phyloP scores from a whole-genome alignment of 1,140 invertebrate genomes.

The Antheraea mylitta region DNA sequence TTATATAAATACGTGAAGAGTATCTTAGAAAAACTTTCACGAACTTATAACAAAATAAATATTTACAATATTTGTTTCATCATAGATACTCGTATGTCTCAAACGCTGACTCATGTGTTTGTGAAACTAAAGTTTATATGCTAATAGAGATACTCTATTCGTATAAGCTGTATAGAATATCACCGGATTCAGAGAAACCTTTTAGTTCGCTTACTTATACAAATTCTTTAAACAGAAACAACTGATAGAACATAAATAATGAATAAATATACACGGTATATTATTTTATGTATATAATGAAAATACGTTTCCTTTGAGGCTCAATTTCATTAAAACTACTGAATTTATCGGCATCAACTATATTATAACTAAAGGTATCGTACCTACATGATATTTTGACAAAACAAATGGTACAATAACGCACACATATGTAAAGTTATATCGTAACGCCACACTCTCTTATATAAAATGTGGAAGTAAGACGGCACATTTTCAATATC shows the following conservation, averaged over 20 bases:
- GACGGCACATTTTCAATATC: no score
- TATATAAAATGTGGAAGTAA: no score
- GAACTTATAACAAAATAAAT: background rate
- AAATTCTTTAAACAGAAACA: background rate
- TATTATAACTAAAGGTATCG: no score
- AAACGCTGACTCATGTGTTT: background rate
- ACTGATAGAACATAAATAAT: background rate
- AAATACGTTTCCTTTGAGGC: no score
- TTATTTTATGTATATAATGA: background rate
- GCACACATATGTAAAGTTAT: no score
- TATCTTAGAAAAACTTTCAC: background rate
- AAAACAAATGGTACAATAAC: no score
- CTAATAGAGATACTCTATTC: background rate
- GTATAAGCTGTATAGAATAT: background rate
- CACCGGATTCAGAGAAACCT: background rate
- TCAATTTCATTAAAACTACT: no score
- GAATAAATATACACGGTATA: background rate
- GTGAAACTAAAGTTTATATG: background rate
- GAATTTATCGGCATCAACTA: no score
- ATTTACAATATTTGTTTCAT: background rate
- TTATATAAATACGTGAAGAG: background rate
- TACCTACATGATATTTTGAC: no score
- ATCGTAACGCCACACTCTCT: no score
- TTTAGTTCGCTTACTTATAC: background rate
- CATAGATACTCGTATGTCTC: background rate